Percentiles rank a stretch among this genome's conserved stretches.
phyloP scores from a whole-genome alignment of 2,888 invertebrate species.

The Ophion ellenae region DNA sequence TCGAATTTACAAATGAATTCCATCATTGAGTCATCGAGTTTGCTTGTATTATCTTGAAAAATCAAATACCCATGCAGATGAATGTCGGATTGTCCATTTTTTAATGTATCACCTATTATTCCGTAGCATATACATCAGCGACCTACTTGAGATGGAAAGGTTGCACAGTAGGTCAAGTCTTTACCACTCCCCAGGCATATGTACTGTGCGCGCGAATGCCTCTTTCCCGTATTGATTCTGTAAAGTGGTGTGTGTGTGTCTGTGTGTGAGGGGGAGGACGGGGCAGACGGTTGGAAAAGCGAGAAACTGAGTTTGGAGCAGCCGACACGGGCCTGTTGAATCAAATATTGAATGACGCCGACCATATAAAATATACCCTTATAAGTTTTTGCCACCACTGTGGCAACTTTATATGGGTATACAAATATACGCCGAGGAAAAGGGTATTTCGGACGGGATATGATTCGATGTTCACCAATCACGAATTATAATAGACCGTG shows the following conservation, averaged over 20 bases:
- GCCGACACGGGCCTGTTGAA: conserved; percentile 41
- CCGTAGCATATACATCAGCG: no score
- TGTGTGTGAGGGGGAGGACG: background rate
- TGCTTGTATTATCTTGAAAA: no score
- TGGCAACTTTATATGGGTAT: background rate
- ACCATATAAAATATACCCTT: background rate
- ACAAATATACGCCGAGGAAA: background rate
- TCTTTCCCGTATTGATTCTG: background rate
- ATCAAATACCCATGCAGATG: no score
- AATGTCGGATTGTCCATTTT: no score
- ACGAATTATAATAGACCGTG: conserved; percentile 34
- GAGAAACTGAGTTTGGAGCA: conserved; percentile 6
- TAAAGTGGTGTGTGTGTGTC: background rate
- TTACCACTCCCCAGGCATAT: background rate
- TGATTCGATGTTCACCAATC: conserved; percentile 16
- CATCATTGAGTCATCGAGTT: no score
- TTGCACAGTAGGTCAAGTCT: conserved; percentile 25
- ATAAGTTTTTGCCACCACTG: background rate
- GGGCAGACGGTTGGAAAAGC: conserved; percentile 20
- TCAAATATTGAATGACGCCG: conserved; percentile 45
- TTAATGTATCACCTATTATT: no score
- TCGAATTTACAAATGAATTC: no score
- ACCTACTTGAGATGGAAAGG: background rate
- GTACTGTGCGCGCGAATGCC: no score
- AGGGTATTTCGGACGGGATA: background rate